phyloP scores from a whole-genome alignment of 2,888 invertebrate species.

The Caenorhabditis zanzibari region DNA sequence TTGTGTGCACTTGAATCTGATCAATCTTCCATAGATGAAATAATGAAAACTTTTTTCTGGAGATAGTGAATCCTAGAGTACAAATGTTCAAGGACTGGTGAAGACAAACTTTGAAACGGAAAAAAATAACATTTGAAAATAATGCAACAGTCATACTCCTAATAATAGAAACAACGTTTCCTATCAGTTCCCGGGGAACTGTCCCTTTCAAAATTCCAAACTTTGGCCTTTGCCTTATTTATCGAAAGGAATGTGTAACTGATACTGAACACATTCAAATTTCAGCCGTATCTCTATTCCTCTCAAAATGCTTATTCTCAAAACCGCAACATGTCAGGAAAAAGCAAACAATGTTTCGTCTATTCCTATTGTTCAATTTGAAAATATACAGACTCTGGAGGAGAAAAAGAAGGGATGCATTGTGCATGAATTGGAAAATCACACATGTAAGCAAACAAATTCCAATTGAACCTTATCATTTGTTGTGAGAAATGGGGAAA shows the following conservation, averaged over 20 bases:
- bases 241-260: background rate
- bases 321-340: slow-evolving; percentile 25
- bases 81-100: too few species aligned
- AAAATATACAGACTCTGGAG: slow-evolving; percentile 26
- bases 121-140: too few species aligned
- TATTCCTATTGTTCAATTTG: slow-evolving; percentile 30
- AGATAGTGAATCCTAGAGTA: too few species aligned
- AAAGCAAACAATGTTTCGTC: slow-evolving; percentile 31
- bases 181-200: background rate
- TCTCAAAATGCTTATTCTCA: background rate
- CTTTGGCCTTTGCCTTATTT: background rate
- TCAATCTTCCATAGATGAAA: too few species aligned
- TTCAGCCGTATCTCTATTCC: slow-evolving; percentile 2
- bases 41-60: too few species aligned
- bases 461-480: slow-evolving; percentile 28
- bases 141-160: too few species aligned
- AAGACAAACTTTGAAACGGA: too few species aligned
- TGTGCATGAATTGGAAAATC: slow-evolving; percentile 43
- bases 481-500: slow-evolving; percentile 15
- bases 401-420: slow-evolving; percentile 9
- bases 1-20: too few species aligned
- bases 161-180: background rate
- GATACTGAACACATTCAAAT: slow-evolving; percentile 6
- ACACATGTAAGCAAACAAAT: slow-evolving; percentile 27
- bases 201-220: slow-evolving; percentile 16